Conservation (phyloP, 2,888 invertebrate species). For the Orthonychiurus folsomi region DNA sequence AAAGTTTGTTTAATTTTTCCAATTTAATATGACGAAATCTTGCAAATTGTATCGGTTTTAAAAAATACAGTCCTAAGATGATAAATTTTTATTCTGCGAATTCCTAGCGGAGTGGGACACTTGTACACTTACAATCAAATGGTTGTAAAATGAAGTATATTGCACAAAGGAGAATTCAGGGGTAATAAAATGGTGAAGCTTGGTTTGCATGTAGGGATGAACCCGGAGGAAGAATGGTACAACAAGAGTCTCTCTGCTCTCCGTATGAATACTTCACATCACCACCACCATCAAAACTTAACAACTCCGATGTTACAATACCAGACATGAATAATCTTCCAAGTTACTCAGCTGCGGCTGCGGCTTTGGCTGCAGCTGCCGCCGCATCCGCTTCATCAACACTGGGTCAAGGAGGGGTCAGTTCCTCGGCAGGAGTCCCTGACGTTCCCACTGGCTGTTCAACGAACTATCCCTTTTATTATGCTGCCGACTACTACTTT, state of each 20-base stretch:
- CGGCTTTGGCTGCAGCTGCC: slow-evolving; percentile 30
- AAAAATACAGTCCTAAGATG: too few species aligned
- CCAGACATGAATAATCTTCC: slow-evolving; percentile 69
- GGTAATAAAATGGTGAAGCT: slow-evolving; percentile 40
- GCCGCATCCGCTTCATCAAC: slow-evolving; percentile 31
- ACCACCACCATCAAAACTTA: slow-evolving; percentile 69
- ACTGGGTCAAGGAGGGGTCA: slow-evolving; percentile 10
- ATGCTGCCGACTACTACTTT: slow-evolving; percentile 39
- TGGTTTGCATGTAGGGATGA: slow-evolving; percentile 61
- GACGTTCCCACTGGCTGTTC: slow-evolving; percentile 12
- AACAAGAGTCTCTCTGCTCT: slow-evolving; percentile 94
- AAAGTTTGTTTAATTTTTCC: too few species aligned
- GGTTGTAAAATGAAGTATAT: too few species aligned
- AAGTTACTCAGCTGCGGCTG: slow-evolving; percentile 38
- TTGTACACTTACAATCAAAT: too few species aligned
- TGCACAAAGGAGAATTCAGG: slow-evolving; percentile 6
- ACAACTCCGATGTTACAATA: slow-evolving; percentile 95
- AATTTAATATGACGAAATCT: too few species aligned
- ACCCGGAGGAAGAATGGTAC: slow-evolving; percentile 89
- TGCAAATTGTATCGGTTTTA: too few species aligned
- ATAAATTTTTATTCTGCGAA: too few species aligned
- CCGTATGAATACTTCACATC: slow-evolving; percentile 90
- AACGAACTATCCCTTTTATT: slow-evolving; percentile 40
- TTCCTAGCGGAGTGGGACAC: too few species aligned
- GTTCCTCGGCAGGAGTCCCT: neutral